Base-by-base conservation (phyloP, 2,113 vertebrate species). In the Melanotaenia duboulayi region DNA sequence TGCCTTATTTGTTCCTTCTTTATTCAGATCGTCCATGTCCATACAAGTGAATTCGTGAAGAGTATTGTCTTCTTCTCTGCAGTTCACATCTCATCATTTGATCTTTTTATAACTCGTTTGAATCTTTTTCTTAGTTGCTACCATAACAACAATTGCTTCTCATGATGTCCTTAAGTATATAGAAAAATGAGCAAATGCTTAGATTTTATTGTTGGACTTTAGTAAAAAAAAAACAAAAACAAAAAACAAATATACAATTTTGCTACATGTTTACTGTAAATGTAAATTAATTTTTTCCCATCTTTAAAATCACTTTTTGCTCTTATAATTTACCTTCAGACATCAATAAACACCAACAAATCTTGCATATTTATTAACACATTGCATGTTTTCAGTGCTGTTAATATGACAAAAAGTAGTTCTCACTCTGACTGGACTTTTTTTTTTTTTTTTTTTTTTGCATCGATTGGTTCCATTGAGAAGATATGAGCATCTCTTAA, bases 91-190 rank as follows among this genome's bases (percentile, higher is more conserved):
- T 17, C 32, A n/a, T 13, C 62, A n/a, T 28, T 65, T 23, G 16
- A 20, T 74, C 65, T 55, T 50, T 40, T 25, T 46, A 61, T 60
- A 22, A 20, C 35, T n/a, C 49, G 44, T 50, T 60, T 20, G 16
- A 35, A 7, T 17, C 28, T 42, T 11, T 5, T 20, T 16, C 50
- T 66, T 10, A n/a, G 39, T 39, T 22, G 74, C 80, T 74, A 16
- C 80, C 68, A 66, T 76, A 48, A 72, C 39, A 71, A 76, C 68
- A 50, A 2, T 7, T 12, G 24, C 28, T 48, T 20, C 22, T 25
- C 48, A 6, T 12, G 9, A 22, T 35, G n/a, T 60, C 32, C 35
- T 39, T 16, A 51, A 14, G 2, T 11, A 32, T 1, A 25, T 4
- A 6, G 48, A 32, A 23, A 19, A 46, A 64, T 24, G 8, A 62